phyloP scores from a whole-genome alignment of 2,113 vertebrate genomes.

The Stercorarius parasiticus region DNA sequence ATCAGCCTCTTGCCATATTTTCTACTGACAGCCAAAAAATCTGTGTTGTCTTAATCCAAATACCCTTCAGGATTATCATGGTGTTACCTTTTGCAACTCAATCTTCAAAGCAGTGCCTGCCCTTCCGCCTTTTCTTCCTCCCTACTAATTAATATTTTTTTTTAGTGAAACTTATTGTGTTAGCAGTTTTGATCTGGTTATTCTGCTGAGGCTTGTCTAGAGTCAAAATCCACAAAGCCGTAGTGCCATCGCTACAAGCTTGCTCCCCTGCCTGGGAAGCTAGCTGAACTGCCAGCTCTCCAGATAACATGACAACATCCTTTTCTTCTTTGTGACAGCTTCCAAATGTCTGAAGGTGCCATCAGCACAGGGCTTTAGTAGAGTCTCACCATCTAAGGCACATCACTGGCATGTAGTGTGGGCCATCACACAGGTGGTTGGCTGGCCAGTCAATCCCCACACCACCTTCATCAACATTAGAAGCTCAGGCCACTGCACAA shows the following conservation, averaged over 20 bases:
- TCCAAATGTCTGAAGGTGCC: background rate
- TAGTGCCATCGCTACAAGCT: background rate
- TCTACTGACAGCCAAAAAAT: background rate
- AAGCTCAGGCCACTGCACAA: background rate
- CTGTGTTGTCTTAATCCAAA: background rate
- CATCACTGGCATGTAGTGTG: fast-evolving
- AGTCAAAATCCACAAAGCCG: background rate
- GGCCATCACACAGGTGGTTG: background rate
- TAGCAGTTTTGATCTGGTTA: background rate
- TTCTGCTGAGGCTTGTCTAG: background rate
- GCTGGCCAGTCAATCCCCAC: background rate
- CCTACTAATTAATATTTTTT: background rate
- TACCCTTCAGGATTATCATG: background rate
- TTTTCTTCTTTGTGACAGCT: background rate
- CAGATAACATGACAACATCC: fast-evolving
- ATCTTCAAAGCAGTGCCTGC: background rate
- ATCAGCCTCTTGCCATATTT: background rate
- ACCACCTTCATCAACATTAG: background rate
- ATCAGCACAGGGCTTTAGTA: background rate
- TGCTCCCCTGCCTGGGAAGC: background rate
- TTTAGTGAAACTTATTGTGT: background rate
- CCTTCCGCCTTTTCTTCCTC: background rate
- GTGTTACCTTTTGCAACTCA: background rate
- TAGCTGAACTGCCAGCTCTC: background rate
- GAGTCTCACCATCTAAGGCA: background rate